Base-by-base conservation (phyloP, 2,888 invertebrate genomes). In the Drosophila putrida region DNA sequence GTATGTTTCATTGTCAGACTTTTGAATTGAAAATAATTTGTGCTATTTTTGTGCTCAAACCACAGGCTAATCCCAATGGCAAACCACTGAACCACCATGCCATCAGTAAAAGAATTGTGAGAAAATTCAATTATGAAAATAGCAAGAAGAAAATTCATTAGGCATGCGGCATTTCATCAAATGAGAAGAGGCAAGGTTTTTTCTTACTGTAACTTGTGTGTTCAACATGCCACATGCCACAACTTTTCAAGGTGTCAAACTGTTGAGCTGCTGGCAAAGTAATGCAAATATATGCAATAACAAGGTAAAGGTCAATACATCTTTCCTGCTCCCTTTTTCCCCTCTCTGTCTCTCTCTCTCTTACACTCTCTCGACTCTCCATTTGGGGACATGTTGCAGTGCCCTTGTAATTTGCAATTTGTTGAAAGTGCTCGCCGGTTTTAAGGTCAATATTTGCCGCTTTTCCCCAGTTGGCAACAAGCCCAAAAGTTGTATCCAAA, bases 111-210 rank as follows among this genome's bases (percentile, higher is more conserved):
- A 11, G 51, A 62, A 63, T 55, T 59, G 59, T 69, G 62, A 59
- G 67, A 75, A 89, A 88, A 84, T 81, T 67, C 70, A 78, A 78
- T 88, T 79, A 85, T 79, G 69, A 85, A 78, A 78, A 81, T 71
- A 71, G 61, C 61, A 33, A 65, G 41, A 50, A 62, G 44, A 53
- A 68, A 79, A 82, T 67, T 59, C 63, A 74, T 75, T 71, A 60
- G 49, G 49, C 62, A 61, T 71, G 84, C 68, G 75, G 63, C 41
- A 53, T 69, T 43, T 53, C 31, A 64, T 28, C 25, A 6, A 28
- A 0, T 4, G 28, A 5, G 28, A 5, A 28, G 28, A 28, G 5
- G 60, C 54, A 43, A 11, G 39, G 33, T 50, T 27, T 31, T 15
- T 13, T 27, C 35, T 39, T 28, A 53, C 39, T 47, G 61, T 61